Conservation (phyloP, 2,113 vertebrate genomes). For the Thinocorus orbignyianus region DNA sequence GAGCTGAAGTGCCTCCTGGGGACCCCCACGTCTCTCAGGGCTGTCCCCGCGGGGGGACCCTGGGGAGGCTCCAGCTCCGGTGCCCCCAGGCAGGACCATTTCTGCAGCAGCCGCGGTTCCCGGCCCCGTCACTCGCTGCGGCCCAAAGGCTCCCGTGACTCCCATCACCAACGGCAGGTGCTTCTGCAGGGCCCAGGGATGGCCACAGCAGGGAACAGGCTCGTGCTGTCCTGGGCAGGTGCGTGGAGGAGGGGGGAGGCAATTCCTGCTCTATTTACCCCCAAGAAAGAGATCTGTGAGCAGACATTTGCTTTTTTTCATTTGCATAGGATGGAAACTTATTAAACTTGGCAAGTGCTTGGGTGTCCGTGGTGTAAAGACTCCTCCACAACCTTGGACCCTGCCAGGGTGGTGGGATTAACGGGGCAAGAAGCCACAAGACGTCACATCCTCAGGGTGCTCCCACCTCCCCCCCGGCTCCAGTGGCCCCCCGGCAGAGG, state of each 20-base stretch:
- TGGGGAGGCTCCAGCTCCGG: background rate
- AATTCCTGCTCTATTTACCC: background rate
- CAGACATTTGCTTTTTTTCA: background rate
- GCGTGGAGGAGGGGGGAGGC: background rate
- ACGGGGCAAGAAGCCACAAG: background rate
- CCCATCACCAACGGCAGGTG: rapidly evolving
- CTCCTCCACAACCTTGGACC: background rate
- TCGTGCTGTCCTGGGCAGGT: background rate
- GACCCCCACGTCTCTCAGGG: background rate
- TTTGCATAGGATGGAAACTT: rapidly evolving
- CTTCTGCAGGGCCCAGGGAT: background rate
- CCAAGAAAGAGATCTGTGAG: background rate
- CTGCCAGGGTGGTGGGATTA: background rate
- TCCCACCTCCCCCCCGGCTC: background rate
- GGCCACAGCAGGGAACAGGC: background rate
- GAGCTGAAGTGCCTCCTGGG: background rate
- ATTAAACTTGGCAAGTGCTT: background rate
- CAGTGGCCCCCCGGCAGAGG: background rate
- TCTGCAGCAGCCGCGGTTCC: background rate
- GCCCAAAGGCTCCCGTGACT: background rate
- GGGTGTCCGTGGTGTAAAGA: background rate
- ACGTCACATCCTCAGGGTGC: no score
- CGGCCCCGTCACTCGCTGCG: rapidly evolving
- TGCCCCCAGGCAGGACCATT: rapidly evolving
- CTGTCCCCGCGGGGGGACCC: background rate